These are phyloP conservation scores for Elymnias hypermnestra DNA, from an alignment of 1,140 invertebrate genomes.

Conservation along the genomic window DNA sequence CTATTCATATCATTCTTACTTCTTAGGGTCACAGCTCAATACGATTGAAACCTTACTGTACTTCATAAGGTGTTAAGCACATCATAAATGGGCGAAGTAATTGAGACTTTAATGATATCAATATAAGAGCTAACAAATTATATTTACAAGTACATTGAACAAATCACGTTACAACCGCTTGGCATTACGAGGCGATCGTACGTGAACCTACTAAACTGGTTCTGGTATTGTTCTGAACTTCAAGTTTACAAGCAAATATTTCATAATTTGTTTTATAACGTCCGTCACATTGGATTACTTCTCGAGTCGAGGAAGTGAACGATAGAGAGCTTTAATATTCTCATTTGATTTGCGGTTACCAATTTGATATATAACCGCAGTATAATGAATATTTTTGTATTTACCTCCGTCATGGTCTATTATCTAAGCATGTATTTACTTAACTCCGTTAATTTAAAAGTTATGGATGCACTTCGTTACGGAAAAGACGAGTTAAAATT, in stretches of 20 bases:
- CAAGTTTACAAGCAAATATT: constrained; percentile 11
- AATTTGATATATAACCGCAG: too few relatives aligned
- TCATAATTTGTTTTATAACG: background rate
- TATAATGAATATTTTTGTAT: too few relatives aligned
- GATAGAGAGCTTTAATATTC: background rate
- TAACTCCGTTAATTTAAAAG: too few relatives aligned
- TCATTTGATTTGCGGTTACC: too few relatives aligned
- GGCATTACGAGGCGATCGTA: constrained; percentile 47
- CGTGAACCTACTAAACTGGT: constrained; percentile 66
- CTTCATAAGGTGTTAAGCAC: background rate
- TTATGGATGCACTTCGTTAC: too few relatives aligned
- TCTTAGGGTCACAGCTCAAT: background rate
- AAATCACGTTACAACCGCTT: constrained; percentile 41
- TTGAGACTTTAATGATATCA: background rate
- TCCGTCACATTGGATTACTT: too few relatives aligned
- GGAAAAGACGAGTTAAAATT: too few relatives aligned
- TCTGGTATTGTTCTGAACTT: constrained; percentile 46
- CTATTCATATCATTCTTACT: background rate
- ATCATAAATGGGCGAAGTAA: background rate
- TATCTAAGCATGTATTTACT: too few relatives aligned
- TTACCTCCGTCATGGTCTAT: too few relatives aligned
- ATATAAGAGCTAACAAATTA: background rate
- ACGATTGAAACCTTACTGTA: background rate
- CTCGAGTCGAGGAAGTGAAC: too few relatives aligned
- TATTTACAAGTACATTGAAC: constrained; percentile 12